phyloP scores from a whole-genome alignment of 2,113 vertebrate genomes.

The Passer domesticus region DNA sequence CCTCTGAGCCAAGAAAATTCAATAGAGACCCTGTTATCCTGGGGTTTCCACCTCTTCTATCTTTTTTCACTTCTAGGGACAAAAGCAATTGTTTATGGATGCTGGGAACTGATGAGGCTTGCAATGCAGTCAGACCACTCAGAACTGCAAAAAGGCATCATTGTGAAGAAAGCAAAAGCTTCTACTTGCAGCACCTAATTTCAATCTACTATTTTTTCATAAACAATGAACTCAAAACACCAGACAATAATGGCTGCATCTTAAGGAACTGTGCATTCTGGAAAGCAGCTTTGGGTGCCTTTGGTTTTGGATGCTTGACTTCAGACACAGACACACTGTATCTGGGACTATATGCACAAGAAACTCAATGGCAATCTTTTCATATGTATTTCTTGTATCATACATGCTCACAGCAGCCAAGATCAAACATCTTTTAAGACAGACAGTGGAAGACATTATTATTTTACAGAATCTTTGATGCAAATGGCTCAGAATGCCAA shows the following conservation, averaged over 20 bases:
- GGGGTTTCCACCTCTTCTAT: slow-evolving; percentile 44
- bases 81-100: slow-evolving; percentile 46
- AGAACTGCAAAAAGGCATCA: slow-evolving; percentile 38
- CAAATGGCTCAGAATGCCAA: background rate
- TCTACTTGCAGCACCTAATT: slow-evolving; percentile 17
- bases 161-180: slow-evolving; percentile 23
- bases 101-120: slow-evolving; percentile 32
- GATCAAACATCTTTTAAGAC: background rate
- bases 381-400: background rate
- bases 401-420: background rate
- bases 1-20: slow-evolving; percentile 50
- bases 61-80: slow-evolving; percentile 37
- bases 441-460: background rate
- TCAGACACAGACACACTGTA: background rate
- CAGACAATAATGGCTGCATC: background rate
- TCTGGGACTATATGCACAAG: background rate
- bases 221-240: background rate
- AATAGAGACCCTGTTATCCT: slow-evolving; percentile 51
- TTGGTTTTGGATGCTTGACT: background rate
- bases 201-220: background rate
- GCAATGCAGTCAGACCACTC: slow-evolving; percentile 34
- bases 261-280: background rate
- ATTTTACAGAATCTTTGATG: background rate
- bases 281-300: background rate
- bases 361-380: background rate